A percentile compares a stretch with the other conserved stretches of the same genome.
Evolutionary conservation across 2,797 vertebrate genomes (phyloP).

Genomic region (Petrocephalus schoutedeni): DNA sequence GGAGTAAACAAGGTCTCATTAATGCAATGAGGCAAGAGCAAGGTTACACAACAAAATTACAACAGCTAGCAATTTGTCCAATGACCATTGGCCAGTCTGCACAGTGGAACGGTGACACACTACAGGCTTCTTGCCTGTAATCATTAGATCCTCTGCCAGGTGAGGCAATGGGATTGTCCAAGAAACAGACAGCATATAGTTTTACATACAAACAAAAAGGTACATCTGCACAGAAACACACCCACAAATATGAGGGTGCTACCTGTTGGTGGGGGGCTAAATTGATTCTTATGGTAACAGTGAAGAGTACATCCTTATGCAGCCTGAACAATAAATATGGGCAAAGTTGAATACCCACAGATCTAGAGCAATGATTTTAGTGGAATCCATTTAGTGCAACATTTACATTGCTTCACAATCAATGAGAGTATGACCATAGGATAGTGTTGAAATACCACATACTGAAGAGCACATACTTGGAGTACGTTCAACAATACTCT

Average conservation of each 20-base stretch:
- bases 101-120: neutral
- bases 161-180: too few species aligned
- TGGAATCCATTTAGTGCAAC: neutral
- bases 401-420: neutral
- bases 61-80: neutral
- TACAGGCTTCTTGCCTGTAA: neutral
- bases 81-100: neutral
- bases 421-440: neutral
- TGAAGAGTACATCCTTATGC: neutral
- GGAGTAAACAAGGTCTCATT: neutral
- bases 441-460: neutral
- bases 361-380: neutral
- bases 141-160: neutral
- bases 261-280: neutral
- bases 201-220: neutral
- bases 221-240: neutral
- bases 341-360: neutral
- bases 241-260: neutral
- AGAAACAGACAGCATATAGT: neutral
- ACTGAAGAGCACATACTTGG: slow-evolving; percentile 52
- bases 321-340: neutral
- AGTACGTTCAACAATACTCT: slow-evolving; percentile 59
- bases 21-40: neutral
- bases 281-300: neutral
- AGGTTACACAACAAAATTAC: neutral